Base-by-base conservation (phyloP, 1,140 invertebrate genomes). In the Drosophila neocordata region DNA sequence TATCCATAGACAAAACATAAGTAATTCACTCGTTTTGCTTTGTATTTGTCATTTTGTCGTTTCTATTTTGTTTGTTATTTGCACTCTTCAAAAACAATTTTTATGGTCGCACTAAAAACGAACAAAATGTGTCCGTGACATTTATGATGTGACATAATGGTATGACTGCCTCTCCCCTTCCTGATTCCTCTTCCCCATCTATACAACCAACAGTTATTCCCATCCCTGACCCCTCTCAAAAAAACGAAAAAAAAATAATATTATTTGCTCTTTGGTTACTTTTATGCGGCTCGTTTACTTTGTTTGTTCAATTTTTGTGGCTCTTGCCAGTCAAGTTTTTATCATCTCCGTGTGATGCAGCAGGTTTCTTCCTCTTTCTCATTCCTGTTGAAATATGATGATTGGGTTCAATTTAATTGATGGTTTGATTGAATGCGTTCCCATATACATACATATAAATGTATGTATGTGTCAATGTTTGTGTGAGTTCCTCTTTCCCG, bases 71-170 rank as follows among this genome's bases (percentile, higher is more conserved):
- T 82, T 80, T 75, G 83, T 88, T 82, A 75, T 76, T 88, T 88
- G 79, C 80, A 76, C 74, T 72, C 70, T 65, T 76, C 58, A 85
- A 77, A 69, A 74, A 73, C 73, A 60, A 88, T 72, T 70, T 87
- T 88, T 87, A 87, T 81, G 83, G 53, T 53, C 69, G 69, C 83
- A 71, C 66, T 82, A 82, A 87, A 67, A 79, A 67, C 73, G 68
- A 52, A 73, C 74, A 71, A 79, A 82, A 83, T 82, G 79, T 87
- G 83, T 83, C 83, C 83, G 64, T 83, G 83, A 87, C 83, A 88
- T 87, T 87, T 87, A 87, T 87, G 83, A 88, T 82, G 79, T 87
- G 83, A 83, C 75, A 77, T 69, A 77, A 76, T 88, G 69, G 15
- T 48, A 38, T 5, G 37, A 82, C 35, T 69, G 65, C 82, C 82